Evolutionary conservation across 2,113 vertebrate genomes (phyloP).

Genomic region (western clawed frog (Xenopus tropicalis)): UCB_Xtro_10.0 CM004448.2:86509501-86510000

Average conservation of each 20-base stretch:
- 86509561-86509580: no score
- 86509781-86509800: not conserved
- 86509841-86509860: conserved; percentile 50
- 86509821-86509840: conserved; percentile 46
- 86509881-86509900: conserved; percentile 69
- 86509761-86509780: not conserved
- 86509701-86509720: no score
- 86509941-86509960: conserved; percentile 65
- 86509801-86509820: not conserved
- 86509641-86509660: no score
- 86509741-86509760: not conserved
- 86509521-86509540: no score
- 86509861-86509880: conserved; percentile 44
- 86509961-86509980: conserved; percentile 71
- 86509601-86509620: no score
- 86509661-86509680: no score
- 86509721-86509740: no score
- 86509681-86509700: no score
- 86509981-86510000: conserved; percentile 77
- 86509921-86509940: conserved; percentile 18
- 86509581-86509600: no score
- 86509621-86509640: no score
- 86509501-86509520: no score
- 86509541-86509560: no score
- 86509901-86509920: conserved; percentile 26